Percentiles rank a stretch among this genome's conserved stretches.
Evolutionary conservation across 2,797 vertebrate species (phyloP).

Genomic region (Coregonus suidteri): DNA sequence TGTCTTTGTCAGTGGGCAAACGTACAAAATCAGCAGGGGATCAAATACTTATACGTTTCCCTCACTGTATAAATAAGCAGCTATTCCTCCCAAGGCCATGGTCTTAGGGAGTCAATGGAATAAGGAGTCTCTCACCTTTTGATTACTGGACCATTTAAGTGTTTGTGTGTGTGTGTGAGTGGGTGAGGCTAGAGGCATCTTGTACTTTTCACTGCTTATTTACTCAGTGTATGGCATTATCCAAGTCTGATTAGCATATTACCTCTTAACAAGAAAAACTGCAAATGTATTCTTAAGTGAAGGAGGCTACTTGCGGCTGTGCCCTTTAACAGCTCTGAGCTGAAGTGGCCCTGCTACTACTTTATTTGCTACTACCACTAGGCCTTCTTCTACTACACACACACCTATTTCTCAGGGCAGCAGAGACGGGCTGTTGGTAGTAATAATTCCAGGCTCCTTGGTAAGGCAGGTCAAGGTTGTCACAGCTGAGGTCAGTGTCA

Average conservation of each 20-base stretch:
- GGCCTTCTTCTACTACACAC: background rate
- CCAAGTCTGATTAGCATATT: conserved; percentile 21
- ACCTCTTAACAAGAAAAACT: conserved; percentile 4
- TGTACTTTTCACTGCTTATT: conserved; percentile 28
- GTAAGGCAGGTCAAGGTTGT: conserved; percentile 20
- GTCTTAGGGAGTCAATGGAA: conserved; percentile 14
- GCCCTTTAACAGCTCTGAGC: background rate
- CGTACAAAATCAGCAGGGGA: no score
- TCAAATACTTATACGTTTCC: no score
- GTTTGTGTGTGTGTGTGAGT: conserved; percentile 7
- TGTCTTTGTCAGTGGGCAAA: no score
- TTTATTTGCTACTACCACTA: background rate
- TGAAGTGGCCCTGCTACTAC: background rate
- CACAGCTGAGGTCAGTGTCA: conserved; percentile 12
- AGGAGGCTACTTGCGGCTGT: background rate
- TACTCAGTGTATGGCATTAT: conserved; percentile 4
- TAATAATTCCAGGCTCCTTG: conserved; percentile 4
- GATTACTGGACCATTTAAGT: conserved; percentile 34
- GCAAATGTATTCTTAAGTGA: background rate
- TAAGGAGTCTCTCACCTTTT: conserved; percentile 18
- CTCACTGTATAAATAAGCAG: conserved; percentile 37
- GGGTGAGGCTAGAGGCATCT: background rate
- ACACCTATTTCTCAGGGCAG: background rate
- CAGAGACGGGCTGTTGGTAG: background rate
- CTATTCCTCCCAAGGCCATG: conserved; percentile 34